These are phyloP conservation scores for Pipra filicauda DNA, from an alignment of 2,113 vertebrate genomes.

Conservation along the genomic window DNA sequence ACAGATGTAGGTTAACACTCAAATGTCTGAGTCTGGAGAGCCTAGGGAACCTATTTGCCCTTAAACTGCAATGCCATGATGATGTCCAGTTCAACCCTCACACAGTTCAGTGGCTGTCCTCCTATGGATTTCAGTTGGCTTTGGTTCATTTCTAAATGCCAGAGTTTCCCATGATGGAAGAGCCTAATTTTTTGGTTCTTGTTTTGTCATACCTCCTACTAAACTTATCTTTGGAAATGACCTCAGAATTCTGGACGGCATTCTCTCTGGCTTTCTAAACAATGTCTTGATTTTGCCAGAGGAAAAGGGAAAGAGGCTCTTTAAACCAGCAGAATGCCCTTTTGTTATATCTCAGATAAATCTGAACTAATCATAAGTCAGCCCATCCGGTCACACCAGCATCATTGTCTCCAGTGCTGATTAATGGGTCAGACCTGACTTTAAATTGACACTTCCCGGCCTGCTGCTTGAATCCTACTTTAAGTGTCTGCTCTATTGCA, in stretches of 20 bases:
- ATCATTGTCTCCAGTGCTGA: slow-evolving; percentile 72
- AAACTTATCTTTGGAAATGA: slow-evolving; percentile 64
- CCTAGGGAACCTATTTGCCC: no score
- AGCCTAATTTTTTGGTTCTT: neutral
- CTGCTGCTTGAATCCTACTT: slow-evolving; percentile 7
- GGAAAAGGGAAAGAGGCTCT: slow-evolving; percentile 75
- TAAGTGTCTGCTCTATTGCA: neutral
- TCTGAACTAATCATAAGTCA: slow-evolving; percentile 69
- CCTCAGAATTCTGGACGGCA: slow-evolving; percentile 52
- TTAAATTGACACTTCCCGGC: slow-evolving; percentile 71
- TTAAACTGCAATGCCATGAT: neutral
- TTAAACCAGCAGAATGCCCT: slow-evolving; percentile 60
- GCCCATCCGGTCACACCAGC: slow-evolving; percentile 67
- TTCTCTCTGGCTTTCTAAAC: slow-evolving; percentile 67
- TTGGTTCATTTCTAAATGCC: neutral
- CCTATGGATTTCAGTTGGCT: neutral
- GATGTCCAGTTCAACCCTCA: neutral
- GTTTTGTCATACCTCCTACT: neutral
- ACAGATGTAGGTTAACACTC: neutral
- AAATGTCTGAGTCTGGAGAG: neutral
- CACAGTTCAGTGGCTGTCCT: neutral
- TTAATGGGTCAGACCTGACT: slow-evolving; percentile 73
- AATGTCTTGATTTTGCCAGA: slow-evolving; percentile 66
- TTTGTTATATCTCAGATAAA: slow-evolving; percentile 72
- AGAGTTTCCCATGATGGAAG: neutral